Evolutionary conservation across 35 echinoderm and acorn worm species (phyloP).

Genomic region (Ophiothrix spiculata): DNA sequence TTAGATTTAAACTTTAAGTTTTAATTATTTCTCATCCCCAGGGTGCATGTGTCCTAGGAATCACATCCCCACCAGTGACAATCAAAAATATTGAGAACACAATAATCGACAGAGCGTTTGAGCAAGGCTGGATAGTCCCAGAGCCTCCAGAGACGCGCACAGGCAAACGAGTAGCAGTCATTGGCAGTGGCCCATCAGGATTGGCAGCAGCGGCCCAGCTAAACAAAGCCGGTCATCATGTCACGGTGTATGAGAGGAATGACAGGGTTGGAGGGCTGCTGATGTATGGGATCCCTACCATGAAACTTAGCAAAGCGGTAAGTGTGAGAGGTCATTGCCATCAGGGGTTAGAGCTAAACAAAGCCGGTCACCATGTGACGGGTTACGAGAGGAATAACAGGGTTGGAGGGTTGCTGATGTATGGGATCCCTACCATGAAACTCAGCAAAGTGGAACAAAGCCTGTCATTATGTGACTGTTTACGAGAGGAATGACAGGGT

Average conservation of each 20-base stretch:
- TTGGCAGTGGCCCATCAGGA: slow-evolving; percentile 89
- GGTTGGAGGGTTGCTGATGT: slow-evolving; percentile 79
- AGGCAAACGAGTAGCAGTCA: slow-evolving; percentile 76
- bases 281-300: slow-evolving; percentile 96
- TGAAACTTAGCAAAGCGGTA: slow-evolving; percentile 91
- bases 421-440: slow-evolving; percentile 96
- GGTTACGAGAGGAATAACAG: slow-evolving; percentile 90
- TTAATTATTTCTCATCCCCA: slow-evolving; percentile 22
- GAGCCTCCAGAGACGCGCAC: slow-evolving; percentile 75
- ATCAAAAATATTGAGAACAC: slow-evolving; percentile 98
- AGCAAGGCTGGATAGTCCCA: slow-evolving; percentile 92
- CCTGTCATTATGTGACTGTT: slow-evolving; percentile 83
- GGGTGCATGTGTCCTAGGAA: slow-evolving; percentile 94
- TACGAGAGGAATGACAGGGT: slow-evolving; percentile 93
- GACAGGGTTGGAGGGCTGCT: slow-evolving; percentile 83
- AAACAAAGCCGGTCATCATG: slow-evolving; percentile 94
- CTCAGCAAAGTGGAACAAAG: slow-evolving; percentile 78
- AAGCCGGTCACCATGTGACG: slow-evolving; percentile 86
- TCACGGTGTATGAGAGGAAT: slow-evolving; percentile 95
- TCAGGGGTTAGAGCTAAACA: no score
- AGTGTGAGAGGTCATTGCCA: no score
- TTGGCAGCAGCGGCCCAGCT: slow-evolving; percentile 87
- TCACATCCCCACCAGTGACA: slow-evolving; percentile 90
- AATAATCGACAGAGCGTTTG: slow-evolving; percentile 98
- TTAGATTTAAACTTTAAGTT: no score